Percentiles rank a stretch among this genome's conserved stretches.
These are phyloP conservation scores for Pongo pygmaeus DNA, from an alignment of 2,113 vertebrate species.

Conservation along the genomic window DNA sequence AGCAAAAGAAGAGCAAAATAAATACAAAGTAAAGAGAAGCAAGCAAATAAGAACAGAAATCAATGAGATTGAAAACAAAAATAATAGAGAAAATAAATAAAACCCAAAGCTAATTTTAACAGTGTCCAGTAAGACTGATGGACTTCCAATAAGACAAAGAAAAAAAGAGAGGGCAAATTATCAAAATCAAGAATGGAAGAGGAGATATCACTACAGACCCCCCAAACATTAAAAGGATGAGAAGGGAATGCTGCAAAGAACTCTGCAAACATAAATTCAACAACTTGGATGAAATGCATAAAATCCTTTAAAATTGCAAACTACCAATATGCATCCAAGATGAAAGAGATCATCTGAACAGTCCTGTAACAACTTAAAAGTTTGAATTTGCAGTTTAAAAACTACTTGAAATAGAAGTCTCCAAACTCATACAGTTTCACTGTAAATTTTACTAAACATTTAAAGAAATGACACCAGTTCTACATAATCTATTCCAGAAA, in stretches of 20 bases:
- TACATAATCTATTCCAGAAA: not conserved
- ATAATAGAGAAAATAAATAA: not conserved
- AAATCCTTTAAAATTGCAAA: not conserved
- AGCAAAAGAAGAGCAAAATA: not conserved
- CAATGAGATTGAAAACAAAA: not conserved
- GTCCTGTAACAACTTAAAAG: not conserved
- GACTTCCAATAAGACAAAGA: not conserved
- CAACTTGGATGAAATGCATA: not conserved
- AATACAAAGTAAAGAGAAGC: not conserved
- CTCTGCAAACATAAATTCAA: not conserved
- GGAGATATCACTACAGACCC: not conserved
- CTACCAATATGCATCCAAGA: not conserved
- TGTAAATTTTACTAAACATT: not conserved
- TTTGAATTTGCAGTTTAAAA: not conserved
- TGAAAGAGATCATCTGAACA: not conserved
- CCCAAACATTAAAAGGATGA: not conserved
- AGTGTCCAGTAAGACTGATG: not conserved
- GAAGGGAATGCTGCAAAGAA: not conserved
- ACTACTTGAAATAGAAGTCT: not conserved
- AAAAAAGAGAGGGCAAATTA: not conserved
- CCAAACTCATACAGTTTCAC: not conserved
- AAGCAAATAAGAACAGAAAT: not conserved
- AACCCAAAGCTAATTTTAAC: not conserved
- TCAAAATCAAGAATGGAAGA: not conserved
- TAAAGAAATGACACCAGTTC: not conserved